A percentile compares a stretch with the other conserved stretches of the same genome.
Conservation (phyloP, 2,113 vertebrate genomes). For the Neopipo cinnamomea region DNA sequence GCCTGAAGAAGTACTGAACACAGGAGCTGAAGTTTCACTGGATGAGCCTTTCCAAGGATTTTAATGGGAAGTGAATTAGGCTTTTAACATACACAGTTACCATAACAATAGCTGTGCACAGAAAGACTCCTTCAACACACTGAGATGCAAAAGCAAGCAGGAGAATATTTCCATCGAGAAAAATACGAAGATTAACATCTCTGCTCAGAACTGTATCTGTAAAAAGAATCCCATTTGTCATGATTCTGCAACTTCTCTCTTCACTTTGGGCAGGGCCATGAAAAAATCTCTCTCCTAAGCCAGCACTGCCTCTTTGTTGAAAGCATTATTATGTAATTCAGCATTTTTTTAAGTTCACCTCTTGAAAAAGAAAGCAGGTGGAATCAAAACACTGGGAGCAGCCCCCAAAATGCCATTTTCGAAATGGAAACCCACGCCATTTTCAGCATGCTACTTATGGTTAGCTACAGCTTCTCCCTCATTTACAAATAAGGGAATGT, state of each 20-base stretch:
- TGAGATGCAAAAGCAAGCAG: neutral
- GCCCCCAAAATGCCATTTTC: neutral
- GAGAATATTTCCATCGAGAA: neutral
- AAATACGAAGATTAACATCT: neutral
- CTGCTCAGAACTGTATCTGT: neutral
- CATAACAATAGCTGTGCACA: slow-evolving; percentile 51
- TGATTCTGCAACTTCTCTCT: neutral
- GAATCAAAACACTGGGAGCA: neutral
- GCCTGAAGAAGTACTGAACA: neutral
- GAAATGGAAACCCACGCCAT: neutral
- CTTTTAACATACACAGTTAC: slow-evolving; percentile 54
- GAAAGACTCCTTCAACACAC: neutral
- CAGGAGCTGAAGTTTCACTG: neutral
- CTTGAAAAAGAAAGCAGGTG: neutral
- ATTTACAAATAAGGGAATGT: neutral
- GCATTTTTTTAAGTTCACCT: neutral
- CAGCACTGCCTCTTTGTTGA: neutral
- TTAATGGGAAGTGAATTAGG: slow-evolving; percentile 33
- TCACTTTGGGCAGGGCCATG: neutral
- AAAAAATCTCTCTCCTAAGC: neutral
- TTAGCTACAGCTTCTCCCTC: neutral
- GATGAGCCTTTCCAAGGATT: neutral
- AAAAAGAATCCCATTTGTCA: neutral
- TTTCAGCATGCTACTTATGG: neutral
- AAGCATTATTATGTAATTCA: neutral